Evolutionary conservation across 2,113 vertebrate genomes (phyloP), one percentile per base, ranked within the genome.

Genomic region (Sinocyclocheilus rhinocerous): DNA sequence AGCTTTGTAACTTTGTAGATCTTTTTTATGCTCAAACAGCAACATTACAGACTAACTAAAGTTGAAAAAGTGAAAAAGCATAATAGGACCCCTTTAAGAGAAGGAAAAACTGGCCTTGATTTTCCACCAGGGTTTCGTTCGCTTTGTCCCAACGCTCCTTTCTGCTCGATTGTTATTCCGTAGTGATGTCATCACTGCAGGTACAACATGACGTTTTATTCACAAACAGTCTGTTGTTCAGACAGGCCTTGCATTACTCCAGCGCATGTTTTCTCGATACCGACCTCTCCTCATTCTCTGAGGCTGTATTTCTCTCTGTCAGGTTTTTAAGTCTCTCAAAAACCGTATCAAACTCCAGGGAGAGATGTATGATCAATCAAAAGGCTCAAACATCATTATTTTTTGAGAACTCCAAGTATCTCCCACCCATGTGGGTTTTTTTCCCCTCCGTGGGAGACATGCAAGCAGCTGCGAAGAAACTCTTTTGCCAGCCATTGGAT

Each of bases 211-310:
- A 22, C 13, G 33, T 61, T n/a, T 59, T 13, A 61, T 90, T 85
- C 13, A 12, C 94, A 94, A 95, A 95, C 95, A 92, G 92, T 93
- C 93, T 93, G 90, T 93, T 92, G 94, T 95, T 93, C 39, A 15
- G 12, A 72, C 24, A 87, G 50, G 16, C 13, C 22, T 57, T 22
- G 9, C 22, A 12, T 57, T 72, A 59, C 26, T 67, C 6, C 8
- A 61, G 18, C 1, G 6, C 2, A 76, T 59, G 57, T 79, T 79
- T 78, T 69, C 59, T 55, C 84, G 22, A 77, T 69, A 61, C 57
- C 26, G 26, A 69, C 42, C 18, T 55, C 76, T 52, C 36, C 92
- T 94, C 93, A 91, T 90, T 93, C 93, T 52, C 4, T 4, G 45
- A 82, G 52, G 72, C 69, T 83, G 6, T 24, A 72, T 73, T 83